phyloP scores from a whole-genome alignment of 2,888 invertebrate genomes.

The Junonia oenone region DNA sequence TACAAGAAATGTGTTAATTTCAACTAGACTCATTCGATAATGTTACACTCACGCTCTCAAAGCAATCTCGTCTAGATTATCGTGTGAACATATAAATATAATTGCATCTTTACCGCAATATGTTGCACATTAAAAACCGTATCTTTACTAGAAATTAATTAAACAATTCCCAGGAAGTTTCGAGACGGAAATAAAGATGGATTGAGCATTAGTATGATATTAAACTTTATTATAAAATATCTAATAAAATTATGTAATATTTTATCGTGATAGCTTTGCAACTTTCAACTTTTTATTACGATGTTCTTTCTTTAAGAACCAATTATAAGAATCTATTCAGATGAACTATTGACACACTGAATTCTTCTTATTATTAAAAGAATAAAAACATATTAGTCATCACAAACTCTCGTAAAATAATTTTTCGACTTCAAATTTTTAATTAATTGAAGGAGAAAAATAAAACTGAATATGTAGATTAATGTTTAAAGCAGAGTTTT shows the following conservation, averaged over 20 bases:
- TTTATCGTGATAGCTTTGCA: neutral
- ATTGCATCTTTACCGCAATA: neutral
- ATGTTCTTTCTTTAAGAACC: neutral
- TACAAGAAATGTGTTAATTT: neutral
- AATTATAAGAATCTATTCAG: too few relatives aligned
- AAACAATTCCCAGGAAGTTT: constrained; percentile 6
- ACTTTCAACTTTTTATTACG: neutral
- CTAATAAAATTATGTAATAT: neutral
- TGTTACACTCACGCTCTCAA: constrained; percentile 3
- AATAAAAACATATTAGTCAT: too few relatives aligned
- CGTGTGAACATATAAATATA: constrained; percentile 9
- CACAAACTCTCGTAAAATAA: too few relatives aligned
- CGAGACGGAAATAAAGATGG: neutral
- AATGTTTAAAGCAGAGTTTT: too few relatives aligned
- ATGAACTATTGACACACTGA: too few relatives aligned
- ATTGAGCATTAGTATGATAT: constrained; percentile 1
- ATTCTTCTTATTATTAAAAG: too few relatives aligned
- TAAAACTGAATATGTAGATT: too few relatives aligned
- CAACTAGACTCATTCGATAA: neutral
- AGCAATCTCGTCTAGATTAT: constrained; percentile 7
- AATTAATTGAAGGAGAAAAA: too few relatives aligned
- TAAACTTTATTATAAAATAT: neutral
- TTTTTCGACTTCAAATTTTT: too few relatives aligned
- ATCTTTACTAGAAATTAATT: constrained; percentile 3
- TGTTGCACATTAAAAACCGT: neutral